These are phyloP conservation scores for Drosophila pegasa DNA, from an alignment of 2,888 invertebrate genomes.

Conservation along the genomic window DNA sequence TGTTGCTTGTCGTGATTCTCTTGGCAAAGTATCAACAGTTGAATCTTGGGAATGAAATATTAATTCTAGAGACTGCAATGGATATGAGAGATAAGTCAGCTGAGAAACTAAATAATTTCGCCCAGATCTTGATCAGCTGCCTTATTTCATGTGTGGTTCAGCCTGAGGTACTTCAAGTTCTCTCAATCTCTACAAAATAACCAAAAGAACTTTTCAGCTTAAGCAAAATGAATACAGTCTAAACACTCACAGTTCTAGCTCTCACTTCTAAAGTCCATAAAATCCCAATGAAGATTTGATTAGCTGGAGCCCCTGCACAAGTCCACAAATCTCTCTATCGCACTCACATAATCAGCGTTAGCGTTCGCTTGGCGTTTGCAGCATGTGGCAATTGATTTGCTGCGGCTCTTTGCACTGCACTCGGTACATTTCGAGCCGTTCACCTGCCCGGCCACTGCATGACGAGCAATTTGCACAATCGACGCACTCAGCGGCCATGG, in stretches of 20 bases:
- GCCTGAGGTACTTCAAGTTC: too few species aligned
- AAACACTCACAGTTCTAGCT: background rate
- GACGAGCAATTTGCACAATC: conserved; percentile 68
- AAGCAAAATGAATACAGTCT: background rate
- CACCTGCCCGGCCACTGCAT: conserved; percentile 87
- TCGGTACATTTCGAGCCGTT: conserved; percentile 90
- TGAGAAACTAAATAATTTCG: too few species aligned
- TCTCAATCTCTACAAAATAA: too few species aligned
- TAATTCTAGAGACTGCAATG: background rate
- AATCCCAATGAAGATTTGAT: conserved; percentile 97
- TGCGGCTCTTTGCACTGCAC: conserved; percentile 93
- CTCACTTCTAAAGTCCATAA: conserved; percentile 89
- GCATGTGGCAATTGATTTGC: conserved; percentile 94
- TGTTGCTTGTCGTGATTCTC: background rate
- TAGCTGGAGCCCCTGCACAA: conserved; percentile 94
- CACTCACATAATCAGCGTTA: conserved; percentile 85
- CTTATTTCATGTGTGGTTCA: too few species aligned
- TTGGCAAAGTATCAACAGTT: background rate
- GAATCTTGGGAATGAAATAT: background rate
- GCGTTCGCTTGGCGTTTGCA: conserved; percentile 96
- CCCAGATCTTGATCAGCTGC: too few species aligned
- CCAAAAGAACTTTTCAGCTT: too few species aligned
- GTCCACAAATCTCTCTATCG: conserved; percentile 89
- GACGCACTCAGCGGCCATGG: conserved; percentile 46
- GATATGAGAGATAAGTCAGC: too few species aligned